phyloP scores from a whole-genome alignment of 2,113 vertebrate genomes.

The Nematolebias whitei region DNA sequence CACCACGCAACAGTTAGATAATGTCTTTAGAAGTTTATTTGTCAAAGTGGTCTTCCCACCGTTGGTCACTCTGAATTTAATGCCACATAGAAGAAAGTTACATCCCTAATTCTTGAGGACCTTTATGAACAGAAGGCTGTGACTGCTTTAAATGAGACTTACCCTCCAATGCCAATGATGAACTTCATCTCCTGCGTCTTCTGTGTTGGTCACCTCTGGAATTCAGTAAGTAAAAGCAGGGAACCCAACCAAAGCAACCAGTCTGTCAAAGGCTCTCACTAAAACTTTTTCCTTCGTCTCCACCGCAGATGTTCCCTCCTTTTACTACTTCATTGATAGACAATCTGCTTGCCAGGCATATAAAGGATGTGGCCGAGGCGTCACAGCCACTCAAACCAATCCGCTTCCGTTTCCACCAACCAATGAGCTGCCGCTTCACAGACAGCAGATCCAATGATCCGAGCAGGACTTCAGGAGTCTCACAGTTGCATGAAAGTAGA shows the following conservation, averaged over 20 bases:
- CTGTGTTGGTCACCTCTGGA: constrained; percentile 64
- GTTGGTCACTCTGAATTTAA: constrained; percentile 81
- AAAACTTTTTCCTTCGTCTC: constrained; percentile 54
- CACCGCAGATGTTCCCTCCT: constrained; percentile 49
- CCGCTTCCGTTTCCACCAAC: constrained; percentile 17
- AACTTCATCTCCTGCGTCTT: constrained; percentile 75
- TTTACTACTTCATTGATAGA: constrained; percentile 85
- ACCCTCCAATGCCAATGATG: constrained; percentile 84
- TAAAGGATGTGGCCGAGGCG: constrained; percentile 59
- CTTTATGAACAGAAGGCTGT: neutral
- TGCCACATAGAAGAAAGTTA: neutral
- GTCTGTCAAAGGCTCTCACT: constrained; percentile 33
- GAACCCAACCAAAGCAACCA: constrained; percentile 58
- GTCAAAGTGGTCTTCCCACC: constrained; percentile 86
- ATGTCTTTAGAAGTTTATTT: constrained; percentile 73
- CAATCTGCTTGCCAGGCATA: constrained; percentile 58
- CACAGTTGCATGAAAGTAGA: constrained; percentile 50
- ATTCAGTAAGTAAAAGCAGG: constrained; percentile 71
- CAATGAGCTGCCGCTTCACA: constrained; percentile 51
- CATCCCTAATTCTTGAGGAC: neutral
- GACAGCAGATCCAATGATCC: constrained; percentile 9
- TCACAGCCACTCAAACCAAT: constrained; percentile 56
- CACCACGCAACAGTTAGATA: constrained; percentile 84
- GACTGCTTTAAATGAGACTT: constrained; percentile 35
- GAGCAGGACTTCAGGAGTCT: neutral